Conservation (phyloP, 2,888 invertebrate genomes). For the Ophion costatus region DNA sequence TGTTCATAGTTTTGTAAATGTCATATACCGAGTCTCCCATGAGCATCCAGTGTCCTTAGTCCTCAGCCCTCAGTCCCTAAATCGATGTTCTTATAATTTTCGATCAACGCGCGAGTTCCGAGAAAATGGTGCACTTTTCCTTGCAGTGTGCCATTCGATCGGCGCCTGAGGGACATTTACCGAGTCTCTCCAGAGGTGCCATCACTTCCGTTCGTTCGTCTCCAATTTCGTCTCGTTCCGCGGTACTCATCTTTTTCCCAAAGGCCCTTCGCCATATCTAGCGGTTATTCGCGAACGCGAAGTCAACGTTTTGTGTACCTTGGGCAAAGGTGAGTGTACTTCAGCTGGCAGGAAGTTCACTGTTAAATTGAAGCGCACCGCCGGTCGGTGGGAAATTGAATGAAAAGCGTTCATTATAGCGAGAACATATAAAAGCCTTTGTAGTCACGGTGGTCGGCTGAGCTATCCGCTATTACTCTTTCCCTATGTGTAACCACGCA, state of each 20-base stretch:
- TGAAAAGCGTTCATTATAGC: slow-evolving; percentile 60
- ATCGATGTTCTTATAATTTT: too few species aligned
- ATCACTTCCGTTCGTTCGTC: neutral
- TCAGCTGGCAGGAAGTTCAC: slow-evolving; percentile 53
- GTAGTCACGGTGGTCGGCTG: slow-evolving; percentile 41
- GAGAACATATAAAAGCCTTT: slow-evolving; percentile 58
- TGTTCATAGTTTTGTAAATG: too few species aligned
- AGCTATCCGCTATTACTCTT: slow-evolving; percentile 35
- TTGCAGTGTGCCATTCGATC: too few species aligned
- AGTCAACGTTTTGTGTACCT: slow-evolving; percentile 16
- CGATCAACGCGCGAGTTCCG: too few species aligned
- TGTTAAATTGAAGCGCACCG: slow-evolving; percentile 58
- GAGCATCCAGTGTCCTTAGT: too few species aligned
- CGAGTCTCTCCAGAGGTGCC: too few species aligned
- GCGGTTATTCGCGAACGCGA: slow-evolving; percentile 5
- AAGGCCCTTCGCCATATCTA: neutral
- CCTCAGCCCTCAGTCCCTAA: too few species aligned
- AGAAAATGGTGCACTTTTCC: too few species aligned
- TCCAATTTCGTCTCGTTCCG: neutral
- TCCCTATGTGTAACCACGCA: slow-evolving; percentile 18
- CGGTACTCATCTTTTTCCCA: neutral
- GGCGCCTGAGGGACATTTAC: too few species aligned
- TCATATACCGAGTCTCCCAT: too few species aligned
- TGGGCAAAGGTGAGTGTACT: slow-evolving; percentile 37
- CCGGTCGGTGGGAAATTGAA: slow-evolving; percentile 44